Conservation (phyloP, 2,113 vertebrate species). For the Corvus moneduloides region DNA sequence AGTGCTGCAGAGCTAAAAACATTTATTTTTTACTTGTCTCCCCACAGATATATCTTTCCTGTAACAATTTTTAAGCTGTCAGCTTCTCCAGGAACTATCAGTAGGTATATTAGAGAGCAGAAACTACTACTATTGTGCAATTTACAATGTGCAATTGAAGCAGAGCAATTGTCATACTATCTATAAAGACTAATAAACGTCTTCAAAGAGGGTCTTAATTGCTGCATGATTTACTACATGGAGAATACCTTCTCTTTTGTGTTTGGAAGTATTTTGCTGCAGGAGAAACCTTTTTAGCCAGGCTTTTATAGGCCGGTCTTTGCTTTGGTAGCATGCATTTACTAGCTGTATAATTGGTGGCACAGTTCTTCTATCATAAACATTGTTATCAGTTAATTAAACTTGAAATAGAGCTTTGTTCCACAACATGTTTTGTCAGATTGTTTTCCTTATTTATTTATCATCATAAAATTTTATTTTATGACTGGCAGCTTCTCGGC, state of each 20-base stretch:
- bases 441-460: constrained; percentile 86
- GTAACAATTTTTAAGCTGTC: neutral
- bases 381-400: constrained; percentile 91
- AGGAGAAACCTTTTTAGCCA: constrained; percentile 56
- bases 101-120: constrained; percentile 33
- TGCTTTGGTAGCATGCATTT: constrained; percentile 68
- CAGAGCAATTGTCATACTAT: constrained; percentile 35
- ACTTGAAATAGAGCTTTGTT: constrained; percentile 81
- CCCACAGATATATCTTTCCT: neutral
- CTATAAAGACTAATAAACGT: constrained; percentile 25
- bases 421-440: constrained; percentile 81
- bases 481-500: constrained; percentile 83
- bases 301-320: constrained; percentile 66
- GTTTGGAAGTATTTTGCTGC: constrained; percentile 19
- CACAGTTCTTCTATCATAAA: constrained; percentile 82
- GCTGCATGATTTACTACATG: constrained; percentile 30
- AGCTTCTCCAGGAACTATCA: constrained; percentile 11
- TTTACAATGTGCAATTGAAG: constrained; percentile 47
- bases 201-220: constrained; percentile 65
- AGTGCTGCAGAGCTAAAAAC: constrained; percentile 22
- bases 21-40: neutral
- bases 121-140: neutral
- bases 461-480: constrained; percentile 84
- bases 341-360: constrained; percentile 85
- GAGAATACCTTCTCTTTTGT: constrained; percentile 51